Percentiles rank a stretch among this genome's conserved stretches.
These are phyloP conservation scores for Tenualosa ilisha DNA, from an alignment of 2,797 vertebrate genomes.

Conservation along the genomic window DNA sequence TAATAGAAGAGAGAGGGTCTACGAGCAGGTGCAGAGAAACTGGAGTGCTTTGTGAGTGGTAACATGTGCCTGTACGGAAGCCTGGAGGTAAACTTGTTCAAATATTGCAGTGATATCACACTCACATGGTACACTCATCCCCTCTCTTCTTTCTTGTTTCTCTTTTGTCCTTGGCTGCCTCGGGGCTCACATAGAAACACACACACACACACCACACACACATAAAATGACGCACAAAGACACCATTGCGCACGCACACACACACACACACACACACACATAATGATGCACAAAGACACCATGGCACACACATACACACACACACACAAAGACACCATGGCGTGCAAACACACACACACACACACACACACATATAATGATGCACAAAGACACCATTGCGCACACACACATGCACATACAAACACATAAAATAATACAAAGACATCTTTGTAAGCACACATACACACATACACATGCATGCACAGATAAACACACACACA, in stretches of 20 bases:
- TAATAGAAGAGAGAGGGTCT: conserved; percentile 29
- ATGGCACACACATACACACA: not conserved
- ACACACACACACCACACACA: not conserved
- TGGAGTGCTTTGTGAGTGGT: conserved; percentile 45
- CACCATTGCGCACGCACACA: not conserved
- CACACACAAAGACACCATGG: not conserved
- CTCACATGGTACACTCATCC: conserved; percentile 37
- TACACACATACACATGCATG: not conserved
- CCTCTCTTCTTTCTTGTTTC: not conserved
- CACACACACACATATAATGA: not conserved
- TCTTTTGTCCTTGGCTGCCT: not conserved
- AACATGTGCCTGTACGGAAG: conserved; percentile 43
- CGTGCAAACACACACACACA: not conserved
- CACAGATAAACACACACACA: not conserved
- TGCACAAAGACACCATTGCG: not conserved
- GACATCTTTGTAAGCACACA: not conserved
- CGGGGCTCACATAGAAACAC: not conserved
- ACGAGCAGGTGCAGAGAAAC: conserved; percentile 41
- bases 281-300: not conserved
- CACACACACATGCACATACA: not conserved
- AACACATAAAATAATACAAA: not conserved
- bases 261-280: not conserved
- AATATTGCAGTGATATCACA: conserved; percentile 47
- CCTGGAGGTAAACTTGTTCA: conserved; percentile 49
- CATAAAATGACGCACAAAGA: not conserved